phyloP scores from a whole-genome alignment of 2,888 invertebrate species.

The Argyresthia albistria region DNA sequence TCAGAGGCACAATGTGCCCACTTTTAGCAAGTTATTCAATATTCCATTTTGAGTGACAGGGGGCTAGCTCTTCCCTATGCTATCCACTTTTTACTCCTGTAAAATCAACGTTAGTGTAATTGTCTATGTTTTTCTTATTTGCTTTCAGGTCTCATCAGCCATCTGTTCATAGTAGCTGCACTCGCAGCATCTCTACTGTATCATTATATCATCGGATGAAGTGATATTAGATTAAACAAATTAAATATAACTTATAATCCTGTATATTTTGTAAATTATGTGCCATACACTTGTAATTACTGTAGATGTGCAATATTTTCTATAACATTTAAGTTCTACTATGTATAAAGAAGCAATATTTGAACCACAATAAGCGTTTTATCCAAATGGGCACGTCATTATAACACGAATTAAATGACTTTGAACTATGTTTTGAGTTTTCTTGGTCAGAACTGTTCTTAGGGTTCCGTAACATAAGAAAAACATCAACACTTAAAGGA shows the following conservation, averaged over 20 bases:
- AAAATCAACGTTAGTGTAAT: too few relatives aligned
- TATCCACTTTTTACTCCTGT: too few relatives aligned
- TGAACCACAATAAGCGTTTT: conserved; percentile 55
- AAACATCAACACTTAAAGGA: too few relatives aligned
- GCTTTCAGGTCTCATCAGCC: conserved; percentile 39
- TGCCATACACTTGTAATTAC: conserved; percentile 63
- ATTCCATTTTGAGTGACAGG: too few relatives aligned
- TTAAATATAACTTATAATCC: conserved; percentile 52
- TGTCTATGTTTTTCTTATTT: conserved; percentile 8
- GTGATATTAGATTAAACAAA: conserved; percentile 66
- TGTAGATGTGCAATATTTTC: conserved; percentile 63
- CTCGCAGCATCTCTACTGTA: conserved; percentile 37
- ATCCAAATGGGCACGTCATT: conserved; percentile 53
- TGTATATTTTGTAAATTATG: conserved; percentile 71
- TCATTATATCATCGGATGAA: conserved; percentile 23
- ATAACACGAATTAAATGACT: conserved; percentile 41
- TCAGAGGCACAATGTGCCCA: too few relatives aligned
- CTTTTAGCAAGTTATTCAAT: too few relatives aligned
- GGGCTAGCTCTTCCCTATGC: too few relatives aligned
- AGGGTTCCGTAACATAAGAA: too few relatives aligned
- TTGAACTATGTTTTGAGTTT: conserved; percentile 21
- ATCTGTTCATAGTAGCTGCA: conserved; percentile 38
- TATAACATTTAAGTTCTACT: conserved; percentile 34
- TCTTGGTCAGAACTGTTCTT: neutral
- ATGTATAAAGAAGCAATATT: conserved; percentile 53